Percentiles rank a stretch among this genome's conserved stretches.
Conservation (phyloP, 2,113 vertebrate species). For the Lophius piscatorius region DNA sequence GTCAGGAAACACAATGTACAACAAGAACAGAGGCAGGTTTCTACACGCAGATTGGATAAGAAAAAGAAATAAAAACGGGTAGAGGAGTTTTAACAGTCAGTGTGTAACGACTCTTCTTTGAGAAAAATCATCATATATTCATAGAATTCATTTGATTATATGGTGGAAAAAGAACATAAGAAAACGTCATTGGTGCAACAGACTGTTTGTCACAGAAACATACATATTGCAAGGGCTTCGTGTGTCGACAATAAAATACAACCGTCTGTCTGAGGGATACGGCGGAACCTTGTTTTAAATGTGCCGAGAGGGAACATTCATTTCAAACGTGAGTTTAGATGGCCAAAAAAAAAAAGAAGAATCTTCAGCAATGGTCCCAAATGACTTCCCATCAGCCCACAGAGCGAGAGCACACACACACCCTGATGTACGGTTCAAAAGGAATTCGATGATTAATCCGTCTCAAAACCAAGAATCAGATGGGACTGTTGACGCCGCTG, state of each 20-base stretch:
- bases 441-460: background rate
- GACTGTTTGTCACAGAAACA: slow-evolving; percentile 47
- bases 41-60: slow-evolving; percentile 59
- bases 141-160: slow-evolving; percentile 57
- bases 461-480: too few relatives aligned
- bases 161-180: slow-evolving; percentile 60
- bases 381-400: background rate
- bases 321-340: slow-evolving; percentile 31
- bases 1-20: slow-evolving; percentile 78
- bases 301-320: slow-evolving; percentile 63
- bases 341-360: slow-evolving; percentile 16
- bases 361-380: slow-evolving; percentile 21
- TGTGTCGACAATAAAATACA: slow-evolving; percentile 24
- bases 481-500: too few relatives aligned
- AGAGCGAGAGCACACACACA: background rate
- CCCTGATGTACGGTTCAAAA: background rate
- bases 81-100: slow-evolving; percentile 81
- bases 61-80: slow-evolving; percentile 37
- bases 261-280: slow-evolving; percentile 12
- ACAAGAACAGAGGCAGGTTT: slow-evolving; percentile 75
- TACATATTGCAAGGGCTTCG: slow-evolving; percentile 57
- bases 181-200: slow-evolving; percentile 58
- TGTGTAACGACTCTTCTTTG: slow-evolving; percentile 54
- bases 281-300: too few relatives aligned
- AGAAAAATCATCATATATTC: slow-evolving; percentile 57